Evolutionary conservation across 2,888 invertebrate species (phyloP), one percentile per base, ranked within the genome.

Genomic region (Spicauda simplicius): DNA sequence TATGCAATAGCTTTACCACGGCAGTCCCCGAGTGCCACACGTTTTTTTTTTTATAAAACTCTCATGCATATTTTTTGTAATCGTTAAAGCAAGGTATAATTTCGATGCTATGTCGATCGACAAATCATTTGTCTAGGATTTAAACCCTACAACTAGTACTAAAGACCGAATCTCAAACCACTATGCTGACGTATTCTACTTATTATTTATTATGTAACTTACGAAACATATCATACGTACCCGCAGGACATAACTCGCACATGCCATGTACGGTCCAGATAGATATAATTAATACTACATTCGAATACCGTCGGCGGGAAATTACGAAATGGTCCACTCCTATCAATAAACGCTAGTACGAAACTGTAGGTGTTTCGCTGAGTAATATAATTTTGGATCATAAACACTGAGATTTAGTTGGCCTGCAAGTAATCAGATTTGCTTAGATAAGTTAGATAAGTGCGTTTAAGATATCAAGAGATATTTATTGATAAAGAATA

Each of bases 311-410:
- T 19, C 25, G 30, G 18, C 64, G 64, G 64, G 20, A 64, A 56
- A 55, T 71, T 69, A 50, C 65, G 69, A 69, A 68, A 71, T 52
- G 50, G 62, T 45, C 64, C 69, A 68, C 56, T 45, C 64, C 59
- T 69, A 55, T 33, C 50, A 64, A 52, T 64, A 56, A 50, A 64
- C 30, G 18, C 52, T 8, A 20, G 45, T 19, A n/a, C 14, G 10
- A 45, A 57, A 64, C 25, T 58, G 25, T 33, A 2, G 12, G 16
- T 16, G 50, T 60, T 57, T 57, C 18, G 18, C 57, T 19, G 20
- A 45, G 10, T 45, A 45, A 58, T 41, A 50, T 45, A 45, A 45
- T 45, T 45, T n/a, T 45, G 45, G n/a, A 45, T 45, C 45, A 45
- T 45, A 45, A 45, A 45, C n/a, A n/a, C n/a, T n/a, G n/a, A 5